Evolutionary conservation across 2,888 invertebrate species (phyloP), one percentile per base, ranked within the genome.

Genomic region (Hyposoter didymator): DNA sequence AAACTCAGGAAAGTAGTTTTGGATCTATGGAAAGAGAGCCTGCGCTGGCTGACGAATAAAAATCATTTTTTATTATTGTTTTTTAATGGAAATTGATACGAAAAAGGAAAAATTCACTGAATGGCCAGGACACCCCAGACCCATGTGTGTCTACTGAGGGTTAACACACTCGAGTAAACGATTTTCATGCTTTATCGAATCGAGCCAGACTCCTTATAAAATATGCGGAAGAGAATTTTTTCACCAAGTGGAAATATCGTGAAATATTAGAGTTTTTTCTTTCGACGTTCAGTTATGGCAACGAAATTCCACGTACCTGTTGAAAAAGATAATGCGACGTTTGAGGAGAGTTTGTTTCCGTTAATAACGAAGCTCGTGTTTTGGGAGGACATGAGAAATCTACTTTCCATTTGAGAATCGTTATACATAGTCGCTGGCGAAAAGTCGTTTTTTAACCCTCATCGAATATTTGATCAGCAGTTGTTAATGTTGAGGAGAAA

Each of bases 401-500:
- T 39, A 28, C 49, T 67, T 39, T 78, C 52, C 49, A 76, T 78
- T 76, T 66, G 17, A 52, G 76, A 73, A 52, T 52, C 76, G 47
- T 75, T 75, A 76, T 49, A 45, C 62, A 32, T 35, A 64, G 55
- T 19, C 19, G 17, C n/a, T 32, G 47, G 45, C 47, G 32, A n/a
- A n/a, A 35, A 72, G 12, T 72, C n/a, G 12, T 52, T 52, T 35
- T 59, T 73, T 43, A 17, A 47, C 28, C 52, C 67, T 55, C 45
- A 14, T 39, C 22, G 39, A 19, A 66, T 66, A 66, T 73, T 64
- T 32, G 45, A 66, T 81, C 22, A 49, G 49, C n/a, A 64, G 70
- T 28, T n/a, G 72, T 52, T 52, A 59, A 45, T 19, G 32, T 59
- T n/a, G 49, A 39, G 49, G 35, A 64, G 67, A 75, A 73, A 49